phyloP scores from a whole-genome alignment of 2,888 invertebrate species.

The Xanthorhoe designata region DNA sequence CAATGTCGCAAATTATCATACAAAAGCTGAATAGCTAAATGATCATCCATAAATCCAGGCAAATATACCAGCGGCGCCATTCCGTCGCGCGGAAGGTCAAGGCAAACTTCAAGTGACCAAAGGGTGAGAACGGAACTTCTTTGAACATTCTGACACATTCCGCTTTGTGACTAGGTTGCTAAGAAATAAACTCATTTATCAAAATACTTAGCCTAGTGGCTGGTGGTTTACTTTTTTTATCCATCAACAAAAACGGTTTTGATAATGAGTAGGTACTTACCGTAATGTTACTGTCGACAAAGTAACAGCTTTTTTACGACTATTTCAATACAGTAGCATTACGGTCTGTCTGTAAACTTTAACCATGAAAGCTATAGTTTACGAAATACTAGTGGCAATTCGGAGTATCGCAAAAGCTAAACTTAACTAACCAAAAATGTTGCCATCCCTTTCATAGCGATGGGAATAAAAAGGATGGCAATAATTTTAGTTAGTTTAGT shows the following conservation, averaged over 20 bases:
- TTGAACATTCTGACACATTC: slow-evolving; percentile 9
- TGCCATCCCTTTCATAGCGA: no score
- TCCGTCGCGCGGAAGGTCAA: slow-evolving; percentile 41
- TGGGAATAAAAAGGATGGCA: no score
- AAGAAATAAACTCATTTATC: background rate
- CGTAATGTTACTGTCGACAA: background rate
- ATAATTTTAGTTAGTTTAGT: no score
- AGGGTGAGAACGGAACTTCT: slow-evolving; percentile 15
- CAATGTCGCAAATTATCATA: slow-evolving; percentile 17
- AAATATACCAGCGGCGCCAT: slow-evolving; percentile 33
- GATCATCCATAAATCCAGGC: slow-evolving; percentile 38
- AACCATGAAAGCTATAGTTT: background rate
- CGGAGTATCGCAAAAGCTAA: no score
- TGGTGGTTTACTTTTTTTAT: no score
- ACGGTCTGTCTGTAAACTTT: background rate
- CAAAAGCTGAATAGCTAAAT: slow-evolving; percentile 35
- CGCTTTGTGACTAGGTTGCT: background rate
- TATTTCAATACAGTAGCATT: background rate
- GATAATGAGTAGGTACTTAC: background rate
- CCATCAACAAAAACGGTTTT: background rate
- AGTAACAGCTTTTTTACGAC: background rate
- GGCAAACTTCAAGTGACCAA: slow-evolving; percentile 36
- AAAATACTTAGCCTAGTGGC: no score
- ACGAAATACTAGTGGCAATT: no score
- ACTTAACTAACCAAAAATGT: no score